These are phyloP conservation scores for Reticulitermes speratus DNA, from an alignment of 1,140 invertebrate genomes.

Conservation along the genomic window DNA sequence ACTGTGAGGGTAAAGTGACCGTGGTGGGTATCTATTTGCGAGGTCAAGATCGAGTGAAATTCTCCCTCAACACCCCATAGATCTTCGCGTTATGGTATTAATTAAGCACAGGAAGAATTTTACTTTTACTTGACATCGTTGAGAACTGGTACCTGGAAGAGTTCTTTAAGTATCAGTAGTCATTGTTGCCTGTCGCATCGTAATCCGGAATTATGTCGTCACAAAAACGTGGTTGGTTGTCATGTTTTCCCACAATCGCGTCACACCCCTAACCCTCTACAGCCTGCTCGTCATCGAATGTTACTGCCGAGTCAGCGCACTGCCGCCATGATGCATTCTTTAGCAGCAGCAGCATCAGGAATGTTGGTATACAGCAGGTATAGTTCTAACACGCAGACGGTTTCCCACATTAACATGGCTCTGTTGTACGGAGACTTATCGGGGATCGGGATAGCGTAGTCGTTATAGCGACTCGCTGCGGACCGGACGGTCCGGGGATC, in stretches of 20 bases:
- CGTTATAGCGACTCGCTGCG: too few species aligned
- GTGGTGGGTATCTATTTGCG: too few species aligned
- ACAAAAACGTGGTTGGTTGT: not conserved
- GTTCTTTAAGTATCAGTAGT: too few species aligned
- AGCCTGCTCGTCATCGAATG: not conserved
- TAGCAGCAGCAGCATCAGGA: not conserved
- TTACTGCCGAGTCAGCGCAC: slow-evolving; percentile 11
- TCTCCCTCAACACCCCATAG: too few species aligned
- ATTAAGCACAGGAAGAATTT: too few species aligned
- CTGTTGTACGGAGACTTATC: not conserved
- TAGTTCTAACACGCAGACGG: not conserved
- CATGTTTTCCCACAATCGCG: slow-evolving; percentile 9
- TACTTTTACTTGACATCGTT: too few species aligned
- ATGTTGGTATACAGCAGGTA: slow-evolving; percentile 6
- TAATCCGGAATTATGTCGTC: slow-evolving; percentile 7
- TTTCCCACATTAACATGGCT: not conserved
- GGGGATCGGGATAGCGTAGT: too few species aligned
- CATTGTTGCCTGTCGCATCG: not conserved
- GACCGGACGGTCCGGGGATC: too few species aligned
- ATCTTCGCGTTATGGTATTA: too few species aligned
- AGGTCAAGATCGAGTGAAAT: too few species aligned
- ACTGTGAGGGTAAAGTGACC: too few species aligned
- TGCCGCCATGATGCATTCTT: slow-evolving; percentile 13
- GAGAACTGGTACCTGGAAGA: too few species aligned
- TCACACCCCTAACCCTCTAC: not conserved